These are phyloP conservation scores for Bettongia penicillata DNA, from an alignment of 2,113 vertebrate species.

Conservation along the genomic window DNA sequence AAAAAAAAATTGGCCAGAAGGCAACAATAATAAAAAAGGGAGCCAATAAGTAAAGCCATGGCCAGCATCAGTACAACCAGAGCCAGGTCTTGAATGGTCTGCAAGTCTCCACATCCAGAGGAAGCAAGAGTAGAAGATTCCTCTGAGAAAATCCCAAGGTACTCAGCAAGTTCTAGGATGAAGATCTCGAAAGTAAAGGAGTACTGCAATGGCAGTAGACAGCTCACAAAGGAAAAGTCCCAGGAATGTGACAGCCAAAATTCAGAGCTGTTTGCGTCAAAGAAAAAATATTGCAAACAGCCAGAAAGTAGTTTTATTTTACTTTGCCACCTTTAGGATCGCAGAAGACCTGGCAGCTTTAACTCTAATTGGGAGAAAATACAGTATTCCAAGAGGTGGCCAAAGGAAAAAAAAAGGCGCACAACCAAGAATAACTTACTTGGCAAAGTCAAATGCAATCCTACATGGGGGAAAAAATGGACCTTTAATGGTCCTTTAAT, in stretches of 20 bases:
- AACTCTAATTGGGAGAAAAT: background rate
- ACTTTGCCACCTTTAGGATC: background rate
- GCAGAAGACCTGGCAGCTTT: background rate
- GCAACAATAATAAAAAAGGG: background rate
- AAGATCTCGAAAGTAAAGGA: background rate
- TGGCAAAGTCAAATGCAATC: background rate
- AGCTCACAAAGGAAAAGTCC: background rate
- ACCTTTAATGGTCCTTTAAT: background rate
- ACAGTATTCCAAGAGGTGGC: background rate
- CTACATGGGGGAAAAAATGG: background rate
- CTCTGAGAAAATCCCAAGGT: background rate
- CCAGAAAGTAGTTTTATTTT: background rate
- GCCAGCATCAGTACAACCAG: background rate
- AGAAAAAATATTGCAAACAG: background rate
- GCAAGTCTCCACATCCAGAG: background rate
- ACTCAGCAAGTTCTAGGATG: background rate
- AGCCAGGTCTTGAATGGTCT: background rate
- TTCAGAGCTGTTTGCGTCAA: background rate
- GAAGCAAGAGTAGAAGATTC: background rate
- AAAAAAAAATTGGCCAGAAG: background rate
- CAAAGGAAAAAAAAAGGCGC: too few species aligned
- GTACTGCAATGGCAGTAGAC: background rate
- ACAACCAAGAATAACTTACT: background rate
- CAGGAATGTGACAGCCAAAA: background rate
- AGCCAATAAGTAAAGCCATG: background rate